phyloP scores from a whole-genome alignment of 2,113 vertebrate species.

The Ctenodactylus gundi region DNA sequence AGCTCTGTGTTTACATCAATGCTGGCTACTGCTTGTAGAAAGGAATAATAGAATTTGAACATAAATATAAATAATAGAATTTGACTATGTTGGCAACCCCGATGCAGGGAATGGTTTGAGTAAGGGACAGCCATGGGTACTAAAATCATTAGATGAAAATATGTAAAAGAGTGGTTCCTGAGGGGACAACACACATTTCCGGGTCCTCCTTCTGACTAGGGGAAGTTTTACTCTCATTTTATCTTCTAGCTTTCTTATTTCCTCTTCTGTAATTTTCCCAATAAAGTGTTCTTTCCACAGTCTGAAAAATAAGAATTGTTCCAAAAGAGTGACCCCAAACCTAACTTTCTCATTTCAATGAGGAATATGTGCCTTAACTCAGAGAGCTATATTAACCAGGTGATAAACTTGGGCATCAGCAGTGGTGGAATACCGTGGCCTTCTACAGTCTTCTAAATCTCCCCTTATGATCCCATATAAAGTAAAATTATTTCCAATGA shows the following conservation, averaged over 20 bases:
- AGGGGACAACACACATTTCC: no score
- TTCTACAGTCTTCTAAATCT: not conserved
- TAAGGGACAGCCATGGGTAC: not conserved
- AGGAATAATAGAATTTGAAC: not conserved
- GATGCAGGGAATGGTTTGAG: not conserved
- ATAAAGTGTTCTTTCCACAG: no score
- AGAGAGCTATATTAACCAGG: not conserved
- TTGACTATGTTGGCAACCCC: not conserved
- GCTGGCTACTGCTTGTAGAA: not conserved
- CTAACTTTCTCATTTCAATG: not conserved
- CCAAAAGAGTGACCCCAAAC: not conserved
- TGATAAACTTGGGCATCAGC: not conserved
- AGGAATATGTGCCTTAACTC: not conserved
- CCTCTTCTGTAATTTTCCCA: no score
- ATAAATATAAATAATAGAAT: not conserved
- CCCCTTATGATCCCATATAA: not conserved
- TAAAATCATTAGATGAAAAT: not conserved
- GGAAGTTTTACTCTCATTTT: no score
- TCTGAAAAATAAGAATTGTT: not conserved
- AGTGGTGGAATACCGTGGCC: not conserved
- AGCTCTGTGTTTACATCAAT: not conserved
- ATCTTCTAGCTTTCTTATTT: no score
- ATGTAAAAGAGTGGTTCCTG: no score
- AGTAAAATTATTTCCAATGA: not conserved
- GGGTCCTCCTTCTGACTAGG: no score